These are phyloP conservation scores for Enoplolaimus lenunculus DNA, from an alignment of 2,888 invertebrate genomes.

Conservation along the genomic window DNA sequence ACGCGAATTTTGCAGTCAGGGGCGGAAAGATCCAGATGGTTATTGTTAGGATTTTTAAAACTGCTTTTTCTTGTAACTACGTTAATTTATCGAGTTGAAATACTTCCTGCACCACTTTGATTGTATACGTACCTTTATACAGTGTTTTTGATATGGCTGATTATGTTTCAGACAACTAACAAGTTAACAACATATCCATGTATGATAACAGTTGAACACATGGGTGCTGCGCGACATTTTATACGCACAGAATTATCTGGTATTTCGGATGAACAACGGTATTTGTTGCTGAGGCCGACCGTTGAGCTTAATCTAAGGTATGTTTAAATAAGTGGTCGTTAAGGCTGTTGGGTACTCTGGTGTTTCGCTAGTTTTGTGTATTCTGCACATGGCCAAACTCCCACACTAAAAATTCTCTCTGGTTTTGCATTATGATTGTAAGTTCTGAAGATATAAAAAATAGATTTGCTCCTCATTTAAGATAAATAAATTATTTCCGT, in stretches of 20 bases:
- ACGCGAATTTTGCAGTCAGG: too few relatives aligned
- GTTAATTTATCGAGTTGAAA: constrained; percentile 20
- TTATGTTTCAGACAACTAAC: constrained; percentile 54
- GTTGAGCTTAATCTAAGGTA: constrained; percentile 84
- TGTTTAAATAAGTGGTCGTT: too few relatives aligned
- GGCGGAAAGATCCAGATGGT: too few relatives aligned
- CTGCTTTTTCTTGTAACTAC: not conserved
- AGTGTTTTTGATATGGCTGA: too few relatives aligned
- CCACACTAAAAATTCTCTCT: not conserved
- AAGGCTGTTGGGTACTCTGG: too few relatives aligned
- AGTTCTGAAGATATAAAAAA: too few relatives aligned
- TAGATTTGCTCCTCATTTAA: too few relatives aligned
- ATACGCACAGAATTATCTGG: constrained; percentile 62
- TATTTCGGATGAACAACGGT: constrained; percentile 65
- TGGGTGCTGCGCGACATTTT: constrained; percentile 89
- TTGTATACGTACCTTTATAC: not conserved
- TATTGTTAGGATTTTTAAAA: too few relatives aligned
- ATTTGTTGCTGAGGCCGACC: constrained; percentile 70
- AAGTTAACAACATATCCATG: constrained; percentile 78
- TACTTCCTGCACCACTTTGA: not conserved
- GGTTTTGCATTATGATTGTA: too few relatives aligned
- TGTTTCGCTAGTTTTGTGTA: too few relatives aligned
- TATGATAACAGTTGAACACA: constrained; percentile 83
- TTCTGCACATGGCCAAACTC: not conserved
- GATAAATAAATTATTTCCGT: too few relatives aligned